phyloP scores from a whole-genome alignment of 64 coral and sea anemone genomes.

The Orbicella faveolata region DNA sequence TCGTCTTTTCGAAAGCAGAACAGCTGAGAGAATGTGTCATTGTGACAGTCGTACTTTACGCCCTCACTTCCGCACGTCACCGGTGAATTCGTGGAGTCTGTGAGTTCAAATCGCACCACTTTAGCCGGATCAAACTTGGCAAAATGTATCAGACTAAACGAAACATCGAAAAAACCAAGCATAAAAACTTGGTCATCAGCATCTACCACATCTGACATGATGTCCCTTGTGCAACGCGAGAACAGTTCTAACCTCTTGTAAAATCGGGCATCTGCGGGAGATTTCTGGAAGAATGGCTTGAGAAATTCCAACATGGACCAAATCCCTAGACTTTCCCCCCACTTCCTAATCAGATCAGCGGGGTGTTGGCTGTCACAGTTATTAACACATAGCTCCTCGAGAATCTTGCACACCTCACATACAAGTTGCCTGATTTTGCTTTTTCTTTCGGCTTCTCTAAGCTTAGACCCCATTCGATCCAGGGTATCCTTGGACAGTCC shows the following conservation, averaged over 20 bases:
- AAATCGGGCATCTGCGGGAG: neutral
- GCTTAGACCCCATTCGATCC: neutral
- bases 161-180: neutral
- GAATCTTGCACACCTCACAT: constrained; percentile 7
- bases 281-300: neutral
- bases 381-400: neutral
- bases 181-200: neutral
- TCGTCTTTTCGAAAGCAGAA: neutral
- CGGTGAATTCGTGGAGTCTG: neutral
- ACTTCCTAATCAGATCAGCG: neutral
- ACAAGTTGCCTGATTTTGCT: neutral
- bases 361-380: neutral
- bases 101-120: neutral
- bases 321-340: neutral
- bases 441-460: neutral
- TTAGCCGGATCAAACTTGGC: constrained; percentile 1
- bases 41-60: neutral
- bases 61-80: neutral
- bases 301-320: neutral
- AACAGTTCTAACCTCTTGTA: constrained; percentile 18
- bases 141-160: neutral
- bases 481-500: neutral
- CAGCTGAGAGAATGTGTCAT: neutral
- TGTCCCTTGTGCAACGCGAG: neutral
- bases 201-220: neutral